These are phyloP conservation scores for Brachionus rotundiformis DNA, from an alignment of 1,140 invertebrate species.

Conservation along the genomic window DNA sequence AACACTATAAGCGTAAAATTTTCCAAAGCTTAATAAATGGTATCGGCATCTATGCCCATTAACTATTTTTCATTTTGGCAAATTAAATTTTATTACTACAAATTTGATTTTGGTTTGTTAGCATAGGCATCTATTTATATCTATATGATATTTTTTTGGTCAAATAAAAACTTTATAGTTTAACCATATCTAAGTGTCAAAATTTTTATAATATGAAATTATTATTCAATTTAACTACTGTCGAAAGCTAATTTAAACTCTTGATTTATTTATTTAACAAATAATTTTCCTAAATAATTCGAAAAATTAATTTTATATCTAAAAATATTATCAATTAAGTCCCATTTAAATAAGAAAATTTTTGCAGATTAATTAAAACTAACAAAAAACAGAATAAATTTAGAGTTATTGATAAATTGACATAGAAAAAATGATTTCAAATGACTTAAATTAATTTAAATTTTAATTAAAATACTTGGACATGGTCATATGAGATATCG, in stretches of 20 bases:
- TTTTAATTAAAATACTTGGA: background rate
- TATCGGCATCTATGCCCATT: background rate
- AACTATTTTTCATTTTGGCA: background rate
- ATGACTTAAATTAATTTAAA: background rate
- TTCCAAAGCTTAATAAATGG: background rate
- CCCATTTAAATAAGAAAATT: background rate
- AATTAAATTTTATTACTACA: background rate
- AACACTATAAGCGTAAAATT: background rate
- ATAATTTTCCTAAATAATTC: background rate
- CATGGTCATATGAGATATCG: background rate
- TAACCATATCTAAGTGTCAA: background rate
- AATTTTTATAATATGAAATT: no score
- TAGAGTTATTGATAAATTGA: background rate
- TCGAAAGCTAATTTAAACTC: background rate
- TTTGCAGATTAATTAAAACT: background rate
- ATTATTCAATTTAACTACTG: background rate
- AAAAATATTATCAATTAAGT: background rate
- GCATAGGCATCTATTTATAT: background rate
- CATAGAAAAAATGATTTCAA: background rate
- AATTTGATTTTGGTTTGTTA: background rate
- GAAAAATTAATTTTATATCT: background rate
- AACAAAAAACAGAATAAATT: background rate
- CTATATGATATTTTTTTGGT: no score
- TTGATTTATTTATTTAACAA: no score
- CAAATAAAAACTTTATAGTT: no score